phyloP scores from a whole-genome alignment of 2,888 invertebrate species.

The Xestia ashworthii region DNA sequence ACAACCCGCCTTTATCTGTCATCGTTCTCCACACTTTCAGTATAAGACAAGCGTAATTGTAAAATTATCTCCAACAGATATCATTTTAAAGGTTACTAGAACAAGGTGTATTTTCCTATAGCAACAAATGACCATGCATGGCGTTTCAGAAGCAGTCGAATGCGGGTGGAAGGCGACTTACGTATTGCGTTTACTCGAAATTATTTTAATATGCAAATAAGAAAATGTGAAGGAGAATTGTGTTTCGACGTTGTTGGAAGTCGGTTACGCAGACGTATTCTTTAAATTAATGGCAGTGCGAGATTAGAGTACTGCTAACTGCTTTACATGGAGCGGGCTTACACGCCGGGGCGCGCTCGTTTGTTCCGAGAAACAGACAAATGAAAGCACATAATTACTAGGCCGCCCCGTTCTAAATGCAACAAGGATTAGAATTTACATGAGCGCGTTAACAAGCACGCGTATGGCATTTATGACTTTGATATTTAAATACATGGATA shows the following conservation, averaged over 20 bases:
- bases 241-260: constrained; percentile 88
- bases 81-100: constrained; percentile 70
- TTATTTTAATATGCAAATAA: constrained; percentile 91
- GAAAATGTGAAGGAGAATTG: constrained; percentile 90
- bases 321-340: constrained; percentile 89
- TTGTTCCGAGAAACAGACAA: constrained; percentile 89
- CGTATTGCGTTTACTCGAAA: constrained; percentile 90
- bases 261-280: constrained; percentile 89
- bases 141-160: constrained; percentile 71
- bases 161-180: constrained; percentile 84
- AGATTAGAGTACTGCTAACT: constrained; percentile 90
- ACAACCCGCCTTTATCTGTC: constrained; percentile 90
- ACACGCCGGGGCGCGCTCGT: constrained; percentile 85
- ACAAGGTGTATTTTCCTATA: constrained; percentile 79
- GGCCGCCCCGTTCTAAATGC: constrained; percentile 89
- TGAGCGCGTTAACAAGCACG: constrained; percentile 88
- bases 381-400: constrained; percentile 91
- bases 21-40: constrained; percentile 82
- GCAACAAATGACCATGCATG: constrained; percentile 71
- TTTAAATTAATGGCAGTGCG: constrained; percentile 89
- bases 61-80: constrained; percentile 68
- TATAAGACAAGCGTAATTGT: constrained; percentile 79
- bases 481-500: constrained; percentile 80
- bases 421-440: constrained; percentile 90
- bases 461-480: constrained; percentile 89